Evolutionary conservation across 2,113 vertebrate genomes (phyloP), one percentile per base, ranked within the genome.

Genomic region (Odocoileus virginianus): DNA sequence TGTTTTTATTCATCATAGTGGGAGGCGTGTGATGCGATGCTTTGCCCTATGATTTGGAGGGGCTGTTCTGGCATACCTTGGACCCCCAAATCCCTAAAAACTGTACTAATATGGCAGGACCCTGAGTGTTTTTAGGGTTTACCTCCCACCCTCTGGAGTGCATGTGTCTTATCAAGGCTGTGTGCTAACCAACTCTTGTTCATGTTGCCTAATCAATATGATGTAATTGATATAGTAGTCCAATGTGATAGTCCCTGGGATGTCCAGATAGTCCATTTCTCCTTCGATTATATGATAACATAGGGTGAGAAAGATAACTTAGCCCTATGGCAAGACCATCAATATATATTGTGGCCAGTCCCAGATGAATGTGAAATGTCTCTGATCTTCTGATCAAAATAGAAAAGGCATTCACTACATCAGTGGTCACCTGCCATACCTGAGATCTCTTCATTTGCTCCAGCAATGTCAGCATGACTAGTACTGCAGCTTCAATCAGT

Each of bases 371-470:
- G 11, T 94, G 74, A 89, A 87, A 40, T 64, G 6, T 64, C 71
- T 95, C 64, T 64, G 55, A 47, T 95, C 79, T 97, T 92, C 55
- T 94, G 85, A 92, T 90, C 61, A 95, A 36, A 88, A 96, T 64
- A 55, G 52, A 88, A 92, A 93, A 87, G 12, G 8, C 4, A 79
- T 96, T 88, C 23, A 13, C 25, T 84, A 87, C 92, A 60, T 92
- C 43, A 64, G 33, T 57, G 30, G 55, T 74, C 61, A 67, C 28
- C 40, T 64, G 61, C 30, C 19, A 10, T 85, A 92, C 55, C 30
- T 58, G 52, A 95, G 86, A 13, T 33, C 45, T 79, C 95, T 81
- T 93, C 45, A 76, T 89, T 54, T 98, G 33, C 78, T 89, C 47
- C 74, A 61, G 40, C 67, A 82, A 74, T 76, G 58, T 55, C 21